These are phyloP conservation scores for Enteromius treurensis DNA, from an alignment of 2,797 vertebrate genomes.

Conservation along the genomic window DNA sequence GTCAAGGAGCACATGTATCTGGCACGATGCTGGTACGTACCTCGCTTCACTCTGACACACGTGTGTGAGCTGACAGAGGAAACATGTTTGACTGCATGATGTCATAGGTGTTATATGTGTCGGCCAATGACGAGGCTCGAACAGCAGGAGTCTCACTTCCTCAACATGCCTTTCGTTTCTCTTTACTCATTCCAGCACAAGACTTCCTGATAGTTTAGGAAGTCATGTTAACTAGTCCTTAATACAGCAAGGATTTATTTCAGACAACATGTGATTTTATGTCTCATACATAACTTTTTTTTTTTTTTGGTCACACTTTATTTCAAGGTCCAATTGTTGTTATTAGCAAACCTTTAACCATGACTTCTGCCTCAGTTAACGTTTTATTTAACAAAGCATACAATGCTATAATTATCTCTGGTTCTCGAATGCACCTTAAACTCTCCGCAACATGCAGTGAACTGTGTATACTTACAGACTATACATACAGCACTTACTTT, in stretches of 20 bases:
- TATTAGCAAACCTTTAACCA: no score
- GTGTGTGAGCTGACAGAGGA: not conserved
- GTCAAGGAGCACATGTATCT: slow-evolving; percentile 97
- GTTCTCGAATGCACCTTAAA: not conserved
- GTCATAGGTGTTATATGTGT: not conserved
- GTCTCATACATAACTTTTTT: no score
- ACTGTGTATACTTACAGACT: not conserved
- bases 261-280: not conserved
- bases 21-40: slow-evolving; percentile 83
- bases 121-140: slow-evolving; percentile 1
- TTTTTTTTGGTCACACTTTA: no score
- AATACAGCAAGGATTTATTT: not conserved
- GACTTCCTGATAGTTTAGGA: not conserved
- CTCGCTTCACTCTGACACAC: not conserved
- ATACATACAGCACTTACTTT: not conserved
- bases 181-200: not conserved
- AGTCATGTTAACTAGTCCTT: not conserved
- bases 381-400: not conserved
- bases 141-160: slow-evolving; percentile 22
- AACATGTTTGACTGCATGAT: not conserved
- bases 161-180: not conserved
- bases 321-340: no score
- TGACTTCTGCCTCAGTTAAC: no score
- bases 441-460: not conserved
- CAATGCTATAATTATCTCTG: not conserved